Conservation (phyloP, 2,888 invertebrate genomes). For the Cephus nigrinus region DNA sequence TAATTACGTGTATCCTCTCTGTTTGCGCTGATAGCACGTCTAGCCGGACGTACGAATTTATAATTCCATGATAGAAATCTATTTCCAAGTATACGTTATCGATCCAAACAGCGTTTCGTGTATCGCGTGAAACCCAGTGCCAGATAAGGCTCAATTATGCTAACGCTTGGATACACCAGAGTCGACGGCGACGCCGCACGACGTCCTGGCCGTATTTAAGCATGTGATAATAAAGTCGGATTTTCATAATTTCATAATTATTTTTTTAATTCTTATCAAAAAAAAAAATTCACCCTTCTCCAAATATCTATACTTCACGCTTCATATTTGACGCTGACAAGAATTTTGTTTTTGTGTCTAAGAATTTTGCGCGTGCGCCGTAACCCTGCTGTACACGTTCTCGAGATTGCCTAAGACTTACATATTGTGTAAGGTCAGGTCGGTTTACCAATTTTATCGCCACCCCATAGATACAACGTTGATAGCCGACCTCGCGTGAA, state of each 20-base stretch:
- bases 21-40: background rate
- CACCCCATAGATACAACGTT: conserved; percentile 52
- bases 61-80: conserved; percentile 22
- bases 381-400: background rate
- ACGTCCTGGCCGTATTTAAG: background rate
- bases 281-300: background rate
- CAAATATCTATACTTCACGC: background rate
- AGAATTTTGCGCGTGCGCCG: background rate
- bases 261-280: background rate
- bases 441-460: conserved; percentile 26
- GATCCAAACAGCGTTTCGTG: conserved; percentile 28
- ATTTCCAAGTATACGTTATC: conserved; percentile 31
- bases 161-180: background rate
- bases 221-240: background rate
- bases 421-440: background rate
- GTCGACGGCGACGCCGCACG: background rate
- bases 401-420: background rate
- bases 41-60: conserved; percentile 3
- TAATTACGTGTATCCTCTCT: background rate
- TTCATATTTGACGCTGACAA: background rate
- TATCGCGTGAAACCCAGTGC: conserved; percentile 4
- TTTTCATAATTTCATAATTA: background rate
- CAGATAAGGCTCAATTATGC: conserved; percentile 5
- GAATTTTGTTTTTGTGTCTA: background rate
- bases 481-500: conserved; percentile 56